These are phyloP conservation scores for Hypena proboscidalis DNA, from an alignment of 2,888 invertebrate genomes.

Conservation along the genomic window DNA sequence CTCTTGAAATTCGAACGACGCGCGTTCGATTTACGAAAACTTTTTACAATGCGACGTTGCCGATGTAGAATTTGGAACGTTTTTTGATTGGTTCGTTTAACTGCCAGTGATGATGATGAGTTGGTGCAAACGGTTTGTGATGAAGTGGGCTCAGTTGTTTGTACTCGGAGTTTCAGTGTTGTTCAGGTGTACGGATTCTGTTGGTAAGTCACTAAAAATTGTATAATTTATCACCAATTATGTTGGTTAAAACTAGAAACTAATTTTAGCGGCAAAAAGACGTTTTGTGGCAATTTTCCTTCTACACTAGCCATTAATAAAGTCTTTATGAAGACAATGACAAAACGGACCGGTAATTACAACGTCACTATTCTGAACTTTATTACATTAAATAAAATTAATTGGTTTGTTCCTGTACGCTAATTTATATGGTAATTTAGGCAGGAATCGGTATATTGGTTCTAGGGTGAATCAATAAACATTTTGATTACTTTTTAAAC, in stretches of 20 bases:
- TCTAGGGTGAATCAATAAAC: too few species aligned
- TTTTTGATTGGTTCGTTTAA: constrained; percentile 30
- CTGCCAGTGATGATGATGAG: constrained; percentile 42
- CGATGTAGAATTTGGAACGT: constrained; percentile 40
- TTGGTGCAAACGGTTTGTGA: constrained; percentile 60
- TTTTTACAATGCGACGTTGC: constrained; percentile 38
- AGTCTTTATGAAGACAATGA: constrained; percentile 3
- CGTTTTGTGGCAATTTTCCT: neutral
- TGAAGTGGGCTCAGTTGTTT: constrained; percentile 65
- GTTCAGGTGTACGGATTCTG: constrained; percentile 74
- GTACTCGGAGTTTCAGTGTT: constrained; percentile 79
- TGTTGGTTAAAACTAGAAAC: too few species aligned
- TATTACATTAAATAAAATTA: constrained; percentile 1
- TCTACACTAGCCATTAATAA: neutral
- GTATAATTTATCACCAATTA: neutral
- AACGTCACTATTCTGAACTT: neutral
- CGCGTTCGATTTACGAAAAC: constrained; percentile 46
- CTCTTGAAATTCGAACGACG: constrained; percentile 29
- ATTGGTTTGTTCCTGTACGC: neutral
- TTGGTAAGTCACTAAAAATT: constrained; percentile 63
- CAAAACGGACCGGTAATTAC: neutral
- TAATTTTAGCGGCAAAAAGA: neutral
- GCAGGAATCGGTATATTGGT: neutral
- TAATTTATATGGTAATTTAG: neutral
- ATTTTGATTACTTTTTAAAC: too few species aligned